Evolutionary conservation across 2,888 invertebrate genomes (phyloP), one percentile per base, ranked within the genome.

Genomic region (Flexamia atlantica): DNA sequence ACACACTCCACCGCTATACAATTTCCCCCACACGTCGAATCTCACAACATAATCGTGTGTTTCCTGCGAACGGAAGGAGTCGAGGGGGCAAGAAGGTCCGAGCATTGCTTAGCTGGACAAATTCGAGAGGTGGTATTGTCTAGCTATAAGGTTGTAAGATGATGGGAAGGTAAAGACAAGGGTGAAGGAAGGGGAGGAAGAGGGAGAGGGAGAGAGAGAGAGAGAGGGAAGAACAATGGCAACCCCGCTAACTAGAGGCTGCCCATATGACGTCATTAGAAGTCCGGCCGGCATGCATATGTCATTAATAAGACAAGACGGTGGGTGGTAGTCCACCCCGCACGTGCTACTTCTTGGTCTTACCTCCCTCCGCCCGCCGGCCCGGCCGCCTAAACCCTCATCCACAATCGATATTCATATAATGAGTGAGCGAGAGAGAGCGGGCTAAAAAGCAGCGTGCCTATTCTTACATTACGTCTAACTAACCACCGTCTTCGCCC

Each of bases 351-450:
- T 85, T 84, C 84, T 84, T 85, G 84, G 82, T 79, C 84, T 64
- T 83, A 82, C 83, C 85, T 83, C 85, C 53, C 74, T 83, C 81
- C 76, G 68, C 83, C 85, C 82, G 76, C 70, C 84, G 50, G 32
- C 83, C 76, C 72, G 84, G 72, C 85, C 81, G 84, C 82, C 83
- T 85, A 79, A 82, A 72, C 83, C 86, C 84, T 84, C 83, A 84
- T 82, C 83, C 60, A 83, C 86, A 86, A 87, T 87, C 86, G 86
- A 87, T 87, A 87, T 87, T 86, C 85, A 87, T 87, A 86, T 85
- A 85, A 85, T 85, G 84, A 30, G 88, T 84, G 84, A 82, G 84
- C 82, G 68, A 84, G 85, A 76, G 60, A 81, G 83, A 81, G 84
- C 82, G 84, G 53, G 83, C 83, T 83, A 85, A 85, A 85, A 85